Evolutionary conservation across 2,113 vertebrate species (phyloP), one percentile per base, ranked within the genome.

Genomic region (Rousettus leschenaultii): DNA sequence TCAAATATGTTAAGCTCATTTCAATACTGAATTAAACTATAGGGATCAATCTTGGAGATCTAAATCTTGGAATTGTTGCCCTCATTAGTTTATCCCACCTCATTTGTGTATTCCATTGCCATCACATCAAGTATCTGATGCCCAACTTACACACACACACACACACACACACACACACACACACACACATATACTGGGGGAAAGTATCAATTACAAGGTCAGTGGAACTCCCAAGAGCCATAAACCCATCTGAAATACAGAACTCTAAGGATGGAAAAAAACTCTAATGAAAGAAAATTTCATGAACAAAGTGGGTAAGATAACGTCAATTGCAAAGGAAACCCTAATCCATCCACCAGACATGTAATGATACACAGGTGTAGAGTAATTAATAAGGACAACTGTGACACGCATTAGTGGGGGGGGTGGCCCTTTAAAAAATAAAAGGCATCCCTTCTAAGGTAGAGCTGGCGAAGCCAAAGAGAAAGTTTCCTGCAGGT

Each of bases 81-180:
- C 74, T 95, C 19, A 92, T 68, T 93, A 93, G 91, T 89, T 94
- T 22, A 26, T 70, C 55, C 40, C 35, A 68, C 63, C 51, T 48
- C n/a, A 40, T 75, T 35, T 82, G 40, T 74, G n/a, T 80, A 79
- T 86, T 55, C 22, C 7, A 7, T 38, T 83, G 21, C 5, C 22
- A 90, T 38, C 51, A 92, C 55, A 82, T 10, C 22, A 96, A 92
- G 18, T 75, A 84, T 92, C 6, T 53, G 74, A 75, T 75, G 57
- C 2, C 30, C 66, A 28, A 63, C 35, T 59, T 40, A 45, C 40
- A 63, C n/a, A n/a, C n/a, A n/a, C n/a, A 40, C 40, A 40, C 40
- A 40, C 40, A 40, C 40, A 40, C 40, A 40, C 40, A 40, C 40
- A 40, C 40, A 40, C 40, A 40, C 40, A 40, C 40, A 40, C 40